phyloP scores from a whole-genome alignment of 2,888 invertebrate species.

The Schizotus pectinicornis region DNA sequence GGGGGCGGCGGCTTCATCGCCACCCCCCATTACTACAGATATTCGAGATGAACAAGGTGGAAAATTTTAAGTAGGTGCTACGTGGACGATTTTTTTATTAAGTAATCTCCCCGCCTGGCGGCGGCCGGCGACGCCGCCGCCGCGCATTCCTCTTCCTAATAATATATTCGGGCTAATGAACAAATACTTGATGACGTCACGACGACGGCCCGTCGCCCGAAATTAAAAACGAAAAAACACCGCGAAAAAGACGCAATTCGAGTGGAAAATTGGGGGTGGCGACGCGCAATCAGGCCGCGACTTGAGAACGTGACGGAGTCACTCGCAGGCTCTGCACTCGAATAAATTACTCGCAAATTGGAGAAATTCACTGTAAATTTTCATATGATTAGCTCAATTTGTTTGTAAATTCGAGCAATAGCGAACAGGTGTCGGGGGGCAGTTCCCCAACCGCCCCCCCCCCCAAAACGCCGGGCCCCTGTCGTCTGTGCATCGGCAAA shows the following conservation, averaged over 20 bases:
- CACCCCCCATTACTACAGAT: conserved; percentile 25
- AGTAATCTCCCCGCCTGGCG: conserved; percentile 18
- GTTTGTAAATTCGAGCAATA: conserved; percentile 46
- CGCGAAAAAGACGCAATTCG: too few species aligned
- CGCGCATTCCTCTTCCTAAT: too few species aligned
- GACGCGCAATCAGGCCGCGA: conserved; percentile 17
- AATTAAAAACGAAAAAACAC: too few species aligned
- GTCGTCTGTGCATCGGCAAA: background rate
- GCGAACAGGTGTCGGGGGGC: conserved; percentile 42
- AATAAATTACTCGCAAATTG: conserved; percentile 34
- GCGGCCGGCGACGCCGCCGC: too few species aligned
- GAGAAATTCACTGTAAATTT: conserved; percentile 40
- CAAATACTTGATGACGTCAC: too few species aligned
- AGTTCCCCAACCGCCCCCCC: too few species aligned
- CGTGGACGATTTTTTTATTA: conserved; percentile 38
- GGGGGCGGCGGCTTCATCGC: conserved; percentile 2
- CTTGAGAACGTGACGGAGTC: conserved; percentile 25
- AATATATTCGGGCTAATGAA: too few species aligned
- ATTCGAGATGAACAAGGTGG: conserved; percentile 36
- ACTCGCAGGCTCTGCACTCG: conserved; percentile 22
- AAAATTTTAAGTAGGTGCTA: conserved; percentile 34
- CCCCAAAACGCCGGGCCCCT: too few species aligned
- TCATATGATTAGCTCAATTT: conserved; percentile 50
- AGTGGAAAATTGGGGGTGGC: too few species aligned
- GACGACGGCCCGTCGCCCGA: too few species aligned